Evolutionary conservation across 2,888 invertebrate genomes (phyloP), one percentile per base, ranked within the genome.

Genomic region (Lithosia quadra): DNA sequence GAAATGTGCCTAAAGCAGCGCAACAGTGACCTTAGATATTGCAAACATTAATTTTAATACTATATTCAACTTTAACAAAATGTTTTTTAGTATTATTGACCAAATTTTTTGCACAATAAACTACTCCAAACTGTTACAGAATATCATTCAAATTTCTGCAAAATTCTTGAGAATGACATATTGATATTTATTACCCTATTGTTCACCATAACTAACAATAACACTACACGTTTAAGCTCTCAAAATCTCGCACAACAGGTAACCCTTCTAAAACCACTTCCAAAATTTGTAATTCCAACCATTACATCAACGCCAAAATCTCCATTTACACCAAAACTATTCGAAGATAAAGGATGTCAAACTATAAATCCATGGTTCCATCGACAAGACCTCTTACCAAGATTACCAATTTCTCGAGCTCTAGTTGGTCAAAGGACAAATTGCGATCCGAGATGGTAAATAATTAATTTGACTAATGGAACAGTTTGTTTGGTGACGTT

Each of bases 381-480:
- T 88, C 88, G 88, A 89, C 87, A 90, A 92, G 87, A 79, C 84
- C 92, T 91, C 85, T 92, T 86, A 88, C 78, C 78, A 84, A 85
- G 88, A 92, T 91, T 92, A 92, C 85, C 89, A 87, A 90, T 91
- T 87, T 87, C 83, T 87, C 88, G 81, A 79, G 69, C 79, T 75
- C 71, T 82, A 77, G 72, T 86, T 89, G 92, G 94, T 93, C 93
- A 93, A 93, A 92, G 89, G 88, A 90, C 91, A 89, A 91, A 91
- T 90, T 87, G 81, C 85, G 84, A 88, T 85, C 85, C 84, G 77
- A 86, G 88, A 91, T 84, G 91, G 90, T 92, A 90, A 93, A 94
- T 95, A 93, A 95, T 95, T 94, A 94, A 95, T 94, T 92, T 91
- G 87, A 88, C 91, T 94, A 95, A 95, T 95, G 92, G 93, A 88